A percentile compares a stretch with the other conserved stretches of the same genome.
phyloP scores from a whole-genome alignment of 2,797 vertebrate genomes.

The Eulemur rubriventer region DNA sequence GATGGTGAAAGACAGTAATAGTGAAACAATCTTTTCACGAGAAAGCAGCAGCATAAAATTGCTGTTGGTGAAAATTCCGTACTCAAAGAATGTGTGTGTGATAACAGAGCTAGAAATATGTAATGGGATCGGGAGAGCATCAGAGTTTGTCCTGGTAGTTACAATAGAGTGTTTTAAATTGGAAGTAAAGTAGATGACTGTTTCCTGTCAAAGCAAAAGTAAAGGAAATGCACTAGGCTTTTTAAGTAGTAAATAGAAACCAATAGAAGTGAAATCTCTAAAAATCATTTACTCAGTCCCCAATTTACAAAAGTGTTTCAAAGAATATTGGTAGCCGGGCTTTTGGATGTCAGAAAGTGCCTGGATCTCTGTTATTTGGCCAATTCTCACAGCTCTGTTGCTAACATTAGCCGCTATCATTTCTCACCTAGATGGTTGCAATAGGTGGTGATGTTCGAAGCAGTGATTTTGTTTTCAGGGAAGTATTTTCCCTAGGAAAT shows the following conservation, averaged over 20 bases:
- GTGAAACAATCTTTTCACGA: not conserved
- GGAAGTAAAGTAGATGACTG: slow-evolving; percentile 17
- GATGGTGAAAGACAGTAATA: not conserved
- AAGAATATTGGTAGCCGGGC: not conserved
- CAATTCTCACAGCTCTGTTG: not conserved
- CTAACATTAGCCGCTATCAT: not conserved
- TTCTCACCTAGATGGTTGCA: not conserved
- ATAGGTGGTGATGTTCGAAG: not conserved
- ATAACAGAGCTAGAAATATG: slow-evolving; percentile 1
- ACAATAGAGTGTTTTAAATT: slow-evolving; percentile 53
- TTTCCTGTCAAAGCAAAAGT: not conserved
- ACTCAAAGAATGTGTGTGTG: not conserved
- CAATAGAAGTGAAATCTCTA: not conserved
- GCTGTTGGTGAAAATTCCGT: not conserved
- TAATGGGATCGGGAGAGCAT: not conserved
- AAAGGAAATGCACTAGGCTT: slow-evolving; percentile 16
- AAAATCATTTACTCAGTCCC: not conserved
- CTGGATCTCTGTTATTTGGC: not conserved
- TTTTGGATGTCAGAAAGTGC: not conserved
- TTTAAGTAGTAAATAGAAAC: slow-evolving; percentile 26
- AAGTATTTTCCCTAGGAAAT: not conserved
- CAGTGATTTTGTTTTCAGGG: not conserved
- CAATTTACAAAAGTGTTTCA: not conserved
- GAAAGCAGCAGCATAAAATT: slow-evolving; percentile 6
- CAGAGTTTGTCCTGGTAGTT: not conserved